These are phyloP conservation scores for Ophonus ardosiacus DNA, from an alignment of 2,888 invertebrate genomes.

Conservation along the genomic window DNA sequence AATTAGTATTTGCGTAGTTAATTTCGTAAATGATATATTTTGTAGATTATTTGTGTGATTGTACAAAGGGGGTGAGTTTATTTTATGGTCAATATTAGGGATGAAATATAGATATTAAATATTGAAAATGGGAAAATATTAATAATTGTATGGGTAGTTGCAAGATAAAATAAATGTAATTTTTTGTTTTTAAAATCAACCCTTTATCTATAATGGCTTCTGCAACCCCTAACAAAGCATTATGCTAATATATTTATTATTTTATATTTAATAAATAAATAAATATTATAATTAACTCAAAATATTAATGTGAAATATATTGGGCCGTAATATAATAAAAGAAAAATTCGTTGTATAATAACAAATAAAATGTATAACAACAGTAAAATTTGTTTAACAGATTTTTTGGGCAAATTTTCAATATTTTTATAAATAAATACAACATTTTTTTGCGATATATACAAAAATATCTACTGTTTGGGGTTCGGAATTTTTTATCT, in stretches of 20 bases:
- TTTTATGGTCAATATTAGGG: neutral
- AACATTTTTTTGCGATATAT: too few relatives aligned
- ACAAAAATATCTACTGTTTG: too few relatives aligned
- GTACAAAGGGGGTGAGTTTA: slow-evolving; percentile 6
- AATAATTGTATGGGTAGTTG: neutral
- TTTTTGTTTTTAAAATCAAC: slow-evolving; percentile 57
- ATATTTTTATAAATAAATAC: too few relatives aligned
- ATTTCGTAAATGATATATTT: neutral
- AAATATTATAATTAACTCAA: too few relatives aligned
- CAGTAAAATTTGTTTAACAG: too few relatives aligned
- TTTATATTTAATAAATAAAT: neutral
- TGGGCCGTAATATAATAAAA: too few relatives aligned
- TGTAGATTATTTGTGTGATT: neutral
- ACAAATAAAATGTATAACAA: too few relatives aligned
- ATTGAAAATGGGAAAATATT: neutral
- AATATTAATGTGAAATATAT: too few relatives aligned
- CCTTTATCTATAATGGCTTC: slow-evolving; percentile 65
- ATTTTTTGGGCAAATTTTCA: too few relatives aligned
- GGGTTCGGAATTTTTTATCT: too few relatives aligned
- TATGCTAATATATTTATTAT: neutral
- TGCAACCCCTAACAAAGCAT: slow-evolving; percentile 54
- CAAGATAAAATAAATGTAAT: slow-evolving; percentile 17
- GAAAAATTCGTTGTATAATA: too few relatives aligned
- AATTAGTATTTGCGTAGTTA: neutral
- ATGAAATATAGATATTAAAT: neutral